Conservation (phyloP, 1,140 invertebrate species). For the Diorhabda elongata region DNA sequence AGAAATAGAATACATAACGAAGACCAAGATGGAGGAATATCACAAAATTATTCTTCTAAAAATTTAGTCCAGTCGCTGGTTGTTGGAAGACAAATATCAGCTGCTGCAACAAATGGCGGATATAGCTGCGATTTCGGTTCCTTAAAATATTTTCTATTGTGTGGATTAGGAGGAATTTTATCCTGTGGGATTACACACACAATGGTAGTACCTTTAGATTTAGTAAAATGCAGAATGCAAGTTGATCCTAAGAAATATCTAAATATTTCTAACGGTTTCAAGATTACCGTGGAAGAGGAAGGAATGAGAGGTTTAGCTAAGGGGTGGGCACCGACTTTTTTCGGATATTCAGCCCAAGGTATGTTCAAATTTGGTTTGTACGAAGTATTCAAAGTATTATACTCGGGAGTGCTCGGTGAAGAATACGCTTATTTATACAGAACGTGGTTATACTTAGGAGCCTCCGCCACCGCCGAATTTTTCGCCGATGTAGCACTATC, state of each 20-base stretch:
- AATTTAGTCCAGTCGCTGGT: conserved; percentile 49
- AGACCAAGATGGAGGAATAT: conserved; percentile 12
- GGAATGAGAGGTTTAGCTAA: conserved; percentile 82
- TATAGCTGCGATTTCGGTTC: conserved; percentile 88
- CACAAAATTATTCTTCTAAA: conserved; percentile 27
- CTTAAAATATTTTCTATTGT: conserved; percentile 86
- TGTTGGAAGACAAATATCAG: conserved; percentile 56
- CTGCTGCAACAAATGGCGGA: conserved; percentile 52
- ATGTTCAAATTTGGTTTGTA: conserved; percentile 84
- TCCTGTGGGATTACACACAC: conserved; percentile 91
- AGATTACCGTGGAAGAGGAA: conserved; percentile 79
- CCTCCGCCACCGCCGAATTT: conserved; percentile 97
- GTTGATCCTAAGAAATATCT: conserved; percentile 93
- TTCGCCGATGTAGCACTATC: conserved; percentile 98
- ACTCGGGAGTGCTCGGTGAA: conserved; percentile 83
- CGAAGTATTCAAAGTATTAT: conserved; percentile 81
- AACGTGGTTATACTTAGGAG: conserved; percentile 88
- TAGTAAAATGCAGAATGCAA: conserved; percentile 98
- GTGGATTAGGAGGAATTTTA: conserved; percentile 89
- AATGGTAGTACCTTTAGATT: conserved; percentile 89
- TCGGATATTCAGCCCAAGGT: conserved; percentile 95
- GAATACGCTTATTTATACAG: conserved; percentile 90
- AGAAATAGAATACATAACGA: neutral
- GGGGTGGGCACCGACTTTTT: conserved; percentile 98
- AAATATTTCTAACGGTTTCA: conserved; percentile 85